These are phyloP conservation scores for Zygothrica quintamaculata DNA, from an alignment of 2,888 invertebrate species.

Conservation along the genomic window DNA sequence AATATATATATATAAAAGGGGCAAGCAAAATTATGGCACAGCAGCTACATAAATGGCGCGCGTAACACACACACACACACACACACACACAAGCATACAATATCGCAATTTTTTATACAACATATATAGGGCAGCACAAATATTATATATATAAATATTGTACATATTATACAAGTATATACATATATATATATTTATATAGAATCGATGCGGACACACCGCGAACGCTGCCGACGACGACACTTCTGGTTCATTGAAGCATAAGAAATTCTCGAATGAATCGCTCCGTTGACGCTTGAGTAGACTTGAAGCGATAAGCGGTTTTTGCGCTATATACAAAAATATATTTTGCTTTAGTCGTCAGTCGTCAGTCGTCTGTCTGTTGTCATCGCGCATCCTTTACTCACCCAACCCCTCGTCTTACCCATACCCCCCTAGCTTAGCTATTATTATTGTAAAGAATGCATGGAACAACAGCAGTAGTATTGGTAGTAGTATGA, in stretches of 20 bases:
- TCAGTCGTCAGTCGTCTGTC: no score
- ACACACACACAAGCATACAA: slow-evolving; percentile 13
- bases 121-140: slow-evolving; percentile 12
- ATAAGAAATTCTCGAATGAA: slow-evolving; percentile 80
- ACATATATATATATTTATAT: slow-evolving; percentile 29
- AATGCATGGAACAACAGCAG: no score
- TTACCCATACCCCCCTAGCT: no score
- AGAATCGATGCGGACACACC: slow-evolving; percentile 43
- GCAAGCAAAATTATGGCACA: slow-evolving; percentile 8
- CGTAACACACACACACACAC: slow-evolving; percentile 42
- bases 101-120: background rate
- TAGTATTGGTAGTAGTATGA: no score
- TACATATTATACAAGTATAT: slow-evolving; percentile 20
- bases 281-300: slow-evolving; percentile 78
- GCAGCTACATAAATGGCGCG: slow-evolving; percentile 43
- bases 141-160: slow-evolving; percentile 12
- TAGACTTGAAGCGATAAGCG: slow-evolving; percentile 80
- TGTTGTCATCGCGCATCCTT: slow-evolving; percentile 49
- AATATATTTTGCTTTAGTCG: slow-evolving; percentile 65
- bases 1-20: no score
- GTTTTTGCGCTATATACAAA: slow-evolving; percentile 73
- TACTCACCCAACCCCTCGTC: background rate
- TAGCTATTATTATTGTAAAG: no score
- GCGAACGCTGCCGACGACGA: slow-evolving; percentile 57
- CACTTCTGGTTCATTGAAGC: slow-evolving; percentile 79